phyloP scores from a whole-genome alignment of 92 coral and sea anemone genomes.

The Porites evermanni region DNA sequence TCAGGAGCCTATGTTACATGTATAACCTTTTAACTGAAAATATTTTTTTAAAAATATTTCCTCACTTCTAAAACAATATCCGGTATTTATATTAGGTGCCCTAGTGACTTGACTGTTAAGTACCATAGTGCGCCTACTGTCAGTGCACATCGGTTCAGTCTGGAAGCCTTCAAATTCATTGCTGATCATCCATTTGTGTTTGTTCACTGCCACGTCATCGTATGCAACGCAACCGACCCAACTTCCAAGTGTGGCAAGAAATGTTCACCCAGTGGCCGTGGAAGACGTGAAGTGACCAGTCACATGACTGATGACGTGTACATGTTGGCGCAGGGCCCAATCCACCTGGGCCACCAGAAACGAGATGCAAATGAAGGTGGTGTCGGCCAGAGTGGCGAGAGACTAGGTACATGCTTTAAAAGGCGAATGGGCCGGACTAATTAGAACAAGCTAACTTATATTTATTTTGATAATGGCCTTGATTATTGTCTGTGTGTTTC shows the following conservation, averaged over 20 bases:
- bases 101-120: background rate
- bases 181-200: background rate
- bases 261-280: background rate
- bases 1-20: too few relatives aligned
- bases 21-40: too few relatives aligned
- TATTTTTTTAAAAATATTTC: too few relatives aligned
- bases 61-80: background rate
- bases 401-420: too few relatives aligned
- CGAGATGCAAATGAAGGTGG: background rate
- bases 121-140: background rate
- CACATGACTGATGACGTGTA: background rate
- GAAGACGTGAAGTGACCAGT: background rate
- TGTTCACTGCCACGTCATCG: background rate
- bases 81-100: background rate
- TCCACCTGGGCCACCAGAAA: background rate
- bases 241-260: background rate
- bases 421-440: too few relatives aligned
- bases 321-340: background rate
- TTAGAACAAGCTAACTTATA: too few relatives aligned
- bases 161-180: background rate
- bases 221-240: background rate
- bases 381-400: too few relatives aligned
- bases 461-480: too few relatives aligned
- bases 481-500: too few relatives aligned
- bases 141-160: background rate